These are phyloP conservation scores for Muscina levida DNA, from an alignment of 2,888 invertebrate genomes.

Conservation along the genomic window DNA sequence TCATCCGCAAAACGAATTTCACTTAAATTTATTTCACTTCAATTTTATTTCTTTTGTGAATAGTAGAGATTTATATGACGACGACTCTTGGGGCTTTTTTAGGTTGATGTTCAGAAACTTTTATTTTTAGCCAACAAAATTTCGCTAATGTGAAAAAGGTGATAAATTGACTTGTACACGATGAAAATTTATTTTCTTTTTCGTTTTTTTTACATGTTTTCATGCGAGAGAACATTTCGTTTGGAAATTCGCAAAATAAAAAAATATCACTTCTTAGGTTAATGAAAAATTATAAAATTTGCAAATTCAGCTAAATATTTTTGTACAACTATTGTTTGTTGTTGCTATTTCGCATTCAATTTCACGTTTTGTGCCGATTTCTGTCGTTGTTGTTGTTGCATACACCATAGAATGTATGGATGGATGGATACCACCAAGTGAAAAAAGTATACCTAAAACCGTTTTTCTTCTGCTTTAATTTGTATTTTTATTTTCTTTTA, in stretches of 20 bases:
- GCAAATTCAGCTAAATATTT: conserved; percentile 38
- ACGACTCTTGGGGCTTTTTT: neutral
- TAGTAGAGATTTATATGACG: conserved; percentile 14
- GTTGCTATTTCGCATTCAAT: neutral
- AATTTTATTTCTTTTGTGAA: neutral
- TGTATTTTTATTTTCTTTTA: conserved; percentile 28
- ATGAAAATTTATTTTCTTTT: conserved; percentile 26
- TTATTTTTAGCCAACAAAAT: conserved; percentile 50
- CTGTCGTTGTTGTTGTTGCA: conserved; percentile 22
- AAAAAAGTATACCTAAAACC: conserved; percentile 55
- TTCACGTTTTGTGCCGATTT: conserved; percentile 27
- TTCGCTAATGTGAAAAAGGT: neutral
- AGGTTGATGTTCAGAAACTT: neutral
- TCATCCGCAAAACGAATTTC: neutral
- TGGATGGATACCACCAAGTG: conserved; percentile 35
- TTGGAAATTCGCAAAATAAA: conserved; percentile 8
- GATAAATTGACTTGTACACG: neutral
- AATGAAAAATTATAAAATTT: conserved; percentile 20
- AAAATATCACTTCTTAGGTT: conserved; percentile 19
- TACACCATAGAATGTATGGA: conserved; percentile 33
- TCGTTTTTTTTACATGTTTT: neutral
- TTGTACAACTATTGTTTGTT: conserved; percentile 28
- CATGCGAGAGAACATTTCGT: no score
- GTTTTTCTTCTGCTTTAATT: conserved; percentile 36
- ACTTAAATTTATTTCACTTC: no score